These are phyloP conservation scores for Leucopsar rothschildi DNA, from an alignment of 2,113 vertebrate genomes.

Conservation along the genomic window DNA sequence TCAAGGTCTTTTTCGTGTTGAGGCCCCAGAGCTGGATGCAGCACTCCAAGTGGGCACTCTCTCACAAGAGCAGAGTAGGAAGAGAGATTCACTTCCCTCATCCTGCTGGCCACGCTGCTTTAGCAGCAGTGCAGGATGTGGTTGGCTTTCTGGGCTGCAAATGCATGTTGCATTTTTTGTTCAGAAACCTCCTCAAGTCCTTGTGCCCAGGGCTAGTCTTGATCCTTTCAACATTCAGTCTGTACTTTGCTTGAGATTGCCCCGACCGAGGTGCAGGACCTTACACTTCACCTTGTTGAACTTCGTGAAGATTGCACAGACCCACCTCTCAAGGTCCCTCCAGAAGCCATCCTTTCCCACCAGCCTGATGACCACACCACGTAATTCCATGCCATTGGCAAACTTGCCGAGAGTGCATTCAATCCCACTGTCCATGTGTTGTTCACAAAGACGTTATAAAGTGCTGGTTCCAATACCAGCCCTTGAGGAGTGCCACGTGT, in stretches of 20 bases:
- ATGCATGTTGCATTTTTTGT: neutral
- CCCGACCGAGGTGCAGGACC: neutral
- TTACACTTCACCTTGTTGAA: neutral
- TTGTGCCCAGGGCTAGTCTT: neutral
- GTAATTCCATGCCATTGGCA: neutral
- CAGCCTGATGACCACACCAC: fast-evolving
- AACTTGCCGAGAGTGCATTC: neutral
- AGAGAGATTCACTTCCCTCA: neutral
- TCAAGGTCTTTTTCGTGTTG: neutral
- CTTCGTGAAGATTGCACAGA: neutral
- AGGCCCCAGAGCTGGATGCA: neutral
- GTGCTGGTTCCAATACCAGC: no score
- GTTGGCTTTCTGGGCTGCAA: neutral
- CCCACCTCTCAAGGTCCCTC: neutral
- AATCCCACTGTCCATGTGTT: neutral
- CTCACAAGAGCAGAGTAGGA: neutral
- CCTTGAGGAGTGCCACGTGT: neutral
- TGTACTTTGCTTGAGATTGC: neutral
- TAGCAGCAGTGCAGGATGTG: fast-evolving
- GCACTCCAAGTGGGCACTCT: neutral
- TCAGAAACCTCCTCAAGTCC: neutral
- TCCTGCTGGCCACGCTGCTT: neutral
- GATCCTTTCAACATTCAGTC: neutral
- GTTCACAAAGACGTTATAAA: neutral
- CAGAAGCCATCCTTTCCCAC: neutral